Evolutionary conservation across 2,888 invertebrate species (phyloP).

Genomic region (Aphodius sticticus): DNA sequence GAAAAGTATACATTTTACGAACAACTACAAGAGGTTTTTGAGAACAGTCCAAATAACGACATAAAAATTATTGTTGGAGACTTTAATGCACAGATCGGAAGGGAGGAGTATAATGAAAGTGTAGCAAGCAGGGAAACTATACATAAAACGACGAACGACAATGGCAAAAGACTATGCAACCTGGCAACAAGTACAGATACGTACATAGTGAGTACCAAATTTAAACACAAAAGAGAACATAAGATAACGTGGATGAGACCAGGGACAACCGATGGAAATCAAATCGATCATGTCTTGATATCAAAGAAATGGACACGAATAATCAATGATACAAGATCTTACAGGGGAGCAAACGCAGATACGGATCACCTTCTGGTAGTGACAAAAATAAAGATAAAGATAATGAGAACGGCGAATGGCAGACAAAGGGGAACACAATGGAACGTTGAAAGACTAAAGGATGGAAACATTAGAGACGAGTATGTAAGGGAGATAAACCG

Average conservation of each 20-base stretch:
- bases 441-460: constrained; percentile 21
- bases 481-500: constrained; percentile 27
- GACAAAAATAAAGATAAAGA: constrained; percentile 12
- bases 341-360: constrained; percentile 29
- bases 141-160: constrained; percentile 32
- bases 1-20: constrained; percentile 30
- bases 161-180: constrained; percentile 31
- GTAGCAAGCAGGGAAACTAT: constrained; percentile 32
- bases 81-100: constrained; percentile 36
- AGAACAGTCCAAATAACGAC: constrained; percentile 13
- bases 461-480: constrained; percentile 22
- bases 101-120: constrained; percentile 27
- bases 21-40: constrained; percentile 24
- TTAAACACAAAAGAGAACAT: constrained; percentile 30
- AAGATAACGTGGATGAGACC: constrained; percentile 35
- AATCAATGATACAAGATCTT: constrained; percentile 27
- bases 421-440: neutral
- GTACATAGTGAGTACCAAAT: constrained; percentile 34
- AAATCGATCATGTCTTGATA: constrained; percentile 33
- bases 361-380: constrained; percentile 31
- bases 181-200: constrained; percentile 20
- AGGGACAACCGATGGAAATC: constrained; percentile 20
- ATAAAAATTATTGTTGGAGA: constrained; percentile 33
- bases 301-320: constrained; percentile 15
- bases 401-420: neutral